A percentile compares a stretch with the other conserved stretches of the same genome.
Evolutionary conservation across 2,888 invertebrate species (phyloP).

Genomic region (Drosophila picticornis): DNA sequence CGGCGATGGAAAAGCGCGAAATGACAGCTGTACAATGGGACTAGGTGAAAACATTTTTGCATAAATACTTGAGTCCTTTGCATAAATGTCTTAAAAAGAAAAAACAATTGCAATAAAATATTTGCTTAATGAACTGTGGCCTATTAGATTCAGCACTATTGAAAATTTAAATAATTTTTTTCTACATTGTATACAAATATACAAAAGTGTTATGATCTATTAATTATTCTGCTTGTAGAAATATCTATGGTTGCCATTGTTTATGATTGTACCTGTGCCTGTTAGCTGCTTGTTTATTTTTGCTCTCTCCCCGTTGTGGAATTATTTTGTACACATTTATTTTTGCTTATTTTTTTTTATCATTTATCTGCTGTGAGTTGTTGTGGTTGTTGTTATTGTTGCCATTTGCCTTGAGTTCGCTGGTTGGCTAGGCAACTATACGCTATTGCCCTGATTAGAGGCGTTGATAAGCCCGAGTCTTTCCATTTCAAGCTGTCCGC

Average conservation of each 20-base stretch:
- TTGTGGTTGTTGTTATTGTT: constrained; percentile 24
- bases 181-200: not conserved
- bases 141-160: not conserved
- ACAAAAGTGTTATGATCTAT: not conserved
- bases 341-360: constrained; percentile 43
- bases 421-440: constrained; percentile 51
- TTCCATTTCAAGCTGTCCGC: constrained; percentile 35
- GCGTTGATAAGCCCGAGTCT: constrained; percentile 61
- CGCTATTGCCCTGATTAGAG: constrained; percentile 66
- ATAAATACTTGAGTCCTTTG: not conserved
- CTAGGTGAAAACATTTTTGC: not conserved
- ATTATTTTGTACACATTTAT: constrained; percentile 75
- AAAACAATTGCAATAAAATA: not conserved
- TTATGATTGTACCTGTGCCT: constrained; percentile 29
- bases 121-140: not conserved
- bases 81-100: too few relatives aligned
- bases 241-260: constrained; percentile 31
- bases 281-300: constrained; percentile 65
- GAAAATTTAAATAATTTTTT: not conserved
- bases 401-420: constrained; percentile 18
- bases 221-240: not conserved
- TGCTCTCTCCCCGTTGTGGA: constrained; percentile 60
- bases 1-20: constrained; percentile 59
- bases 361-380: constrained; percentile 54
- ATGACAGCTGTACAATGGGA: constrained; percentile 54